Evolutionary conservation across 2,113 vertebrate genomes (phyloP).

Genomic region (Ptychochromis oligacanthus): DNA sequence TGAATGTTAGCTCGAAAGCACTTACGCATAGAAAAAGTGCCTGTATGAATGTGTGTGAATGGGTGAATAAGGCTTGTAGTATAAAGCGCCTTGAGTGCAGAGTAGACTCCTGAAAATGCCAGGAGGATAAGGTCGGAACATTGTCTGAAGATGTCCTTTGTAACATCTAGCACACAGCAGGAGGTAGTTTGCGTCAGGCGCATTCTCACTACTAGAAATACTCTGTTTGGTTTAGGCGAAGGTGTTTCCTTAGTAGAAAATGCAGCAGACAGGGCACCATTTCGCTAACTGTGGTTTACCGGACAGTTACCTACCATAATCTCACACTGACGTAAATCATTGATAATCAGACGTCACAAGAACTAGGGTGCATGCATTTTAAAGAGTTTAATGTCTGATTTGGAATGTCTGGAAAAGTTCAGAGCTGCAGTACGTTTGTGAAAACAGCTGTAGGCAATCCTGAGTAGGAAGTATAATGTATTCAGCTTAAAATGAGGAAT

Average conservation of each 20-base stretch:
- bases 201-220: not conserved
- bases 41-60: too few relatives aligned
- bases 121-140: not conserved
- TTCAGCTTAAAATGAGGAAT: slow-evolving; percentile 5
- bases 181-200: not conserved
- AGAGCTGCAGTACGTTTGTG: not conserved
- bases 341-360: not conserved
- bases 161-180: not conserved
- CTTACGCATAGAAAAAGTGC: too few relatives aligned
- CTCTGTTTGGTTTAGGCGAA: not conserved
- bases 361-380: not conserved
- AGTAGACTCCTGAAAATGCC: not conserved
- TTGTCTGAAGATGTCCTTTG: not conserved
- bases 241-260: not conserved
- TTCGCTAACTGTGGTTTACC: not conserved
- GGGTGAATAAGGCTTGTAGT: too few relatives aligned
- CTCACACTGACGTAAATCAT: not conserved
- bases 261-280: not conserved
- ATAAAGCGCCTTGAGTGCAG: too few relatives aligned
- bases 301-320: not conserved
- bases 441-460: not conserved
- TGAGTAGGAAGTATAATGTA: slow-evolving; percentile 1
- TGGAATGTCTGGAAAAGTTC: slow-evolving; percentile 1
- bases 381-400: not conserved
- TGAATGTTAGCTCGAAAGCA: too few relatives aligned